phyloP scores from a whole-genome alignment of 2,888 invertebrate species.

The Melieria picta region DNA sequence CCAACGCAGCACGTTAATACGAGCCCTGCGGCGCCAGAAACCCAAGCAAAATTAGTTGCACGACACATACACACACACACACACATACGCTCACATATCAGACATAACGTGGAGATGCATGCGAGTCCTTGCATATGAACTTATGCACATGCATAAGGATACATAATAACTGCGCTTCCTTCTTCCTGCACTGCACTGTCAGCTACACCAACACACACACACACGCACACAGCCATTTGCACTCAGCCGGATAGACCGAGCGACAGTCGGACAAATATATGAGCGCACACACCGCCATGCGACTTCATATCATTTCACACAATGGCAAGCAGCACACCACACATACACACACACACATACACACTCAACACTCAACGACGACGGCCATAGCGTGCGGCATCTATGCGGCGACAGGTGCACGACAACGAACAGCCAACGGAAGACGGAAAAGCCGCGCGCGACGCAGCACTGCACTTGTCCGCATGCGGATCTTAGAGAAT shows the following conservation, averaged over 20 bases:
- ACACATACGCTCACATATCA: too few species aligned
- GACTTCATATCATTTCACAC: conserved; percentile 32
- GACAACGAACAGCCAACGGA: neutral
- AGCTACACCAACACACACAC: too few species aligned
- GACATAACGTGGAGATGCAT: neutral
- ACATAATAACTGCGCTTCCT: conserved; percentile 13
- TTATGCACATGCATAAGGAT: neutral
- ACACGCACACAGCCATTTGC: too few species aligned
- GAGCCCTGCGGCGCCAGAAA: conserved; percentile 36
- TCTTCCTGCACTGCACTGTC: conserved; percentile 14
- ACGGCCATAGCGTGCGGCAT: too few species aligned
- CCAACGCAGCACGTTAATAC: conserved; percentile 37
- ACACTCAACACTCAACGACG: too few species aligned
- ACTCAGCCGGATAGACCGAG: neutral
- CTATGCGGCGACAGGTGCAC: neutral
- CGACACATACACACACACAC: neutral
- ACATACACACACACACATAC: neutral
- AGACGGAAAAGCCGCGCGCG: neutral
- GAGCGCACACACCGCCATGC: conserved; percentile 22
- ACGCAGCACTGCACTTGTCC: conserved; percentile 12
- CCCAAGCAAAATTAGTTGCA: conserved; percentile 33
- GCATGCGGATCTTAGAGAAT: conserved; percentile 29
- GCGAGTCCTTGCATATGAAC: neutral
- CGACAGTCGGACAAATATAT: conserved; percentile 25
- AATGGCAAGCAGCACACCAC: conserved; percentile 27